These are phyloP conservation scores for Knipowitschia caucasica DNA, from an alignment of 2,797 vertebrate genomes.

Conservation along the genomic window DNA sequence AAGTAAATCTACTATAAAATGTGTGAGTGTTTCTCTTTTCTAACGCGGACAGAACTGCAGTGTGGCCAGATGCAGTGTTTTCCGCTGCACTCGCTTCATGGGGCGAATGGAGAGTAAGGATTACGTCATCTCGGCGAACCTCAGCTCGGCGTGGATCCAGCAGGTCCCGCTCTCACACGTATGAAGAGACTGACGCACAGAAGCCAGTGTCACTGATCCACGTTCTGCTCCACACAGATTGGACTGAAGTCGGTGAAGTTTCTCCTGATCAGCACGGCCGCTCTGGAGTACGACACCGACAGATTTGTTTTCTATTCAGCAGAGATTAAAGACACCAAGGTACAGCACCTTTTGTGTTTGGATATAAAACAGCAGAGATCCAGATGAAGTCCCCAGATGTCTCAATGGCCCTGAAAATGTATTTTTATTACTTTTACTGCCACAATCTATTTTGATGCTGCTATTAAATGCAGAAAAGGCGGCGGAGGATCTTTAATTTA, in stretches of 20 bases:
- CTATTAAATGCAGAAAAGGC: too few relatives aligned
- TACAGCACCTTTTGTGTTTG: constrained; percentile 4
- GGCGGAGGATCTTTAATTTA: too few relatives aligned
- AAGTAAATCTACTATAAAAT: too few relatives aligned
- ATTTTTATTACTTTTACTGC: too few relatives aligned
- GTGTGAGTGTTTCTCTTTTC: not conserved
- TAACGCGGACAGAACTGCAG: constrained; percentile 74
- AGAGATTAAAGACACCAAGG: constrained; percentile 51
- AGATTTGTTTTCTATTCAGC: constrained; percentile 65
- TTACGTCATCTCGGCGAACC: constrained; percentile 70
- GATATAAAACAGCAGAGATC: too few relatives aligned
- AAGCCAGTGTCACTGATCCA: not conserved
- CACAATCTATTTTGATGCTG: too few relatives aligned
- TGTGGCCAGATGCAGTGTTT: constrained; percentile 70
- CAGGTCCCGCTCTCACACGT: constrained; percentile 56
- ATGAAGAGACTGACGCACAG: not conserved
- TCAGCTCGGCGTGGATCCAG: constrained; percentile 79
- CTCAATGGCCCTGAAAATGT: too few relatives aligned
- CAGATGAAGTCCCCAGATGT: too few relatives aligned
- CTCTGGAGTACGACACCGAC: constrained; percentile 67
- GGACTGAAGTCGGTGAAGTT: constrained; percentile 58
- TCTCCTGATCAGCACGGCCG: constrained; percentile 72
- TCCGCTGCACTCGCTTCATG: constrained; percentile 62
- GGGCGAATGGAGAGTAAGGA: constrained; percentile 25
- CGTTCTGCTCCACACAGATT: constrained; percentile 59